Base-by-base conservation (phyloP, 2,113 vertebrate genomes). In the Oxygymnocypris stewartii region DNA sequence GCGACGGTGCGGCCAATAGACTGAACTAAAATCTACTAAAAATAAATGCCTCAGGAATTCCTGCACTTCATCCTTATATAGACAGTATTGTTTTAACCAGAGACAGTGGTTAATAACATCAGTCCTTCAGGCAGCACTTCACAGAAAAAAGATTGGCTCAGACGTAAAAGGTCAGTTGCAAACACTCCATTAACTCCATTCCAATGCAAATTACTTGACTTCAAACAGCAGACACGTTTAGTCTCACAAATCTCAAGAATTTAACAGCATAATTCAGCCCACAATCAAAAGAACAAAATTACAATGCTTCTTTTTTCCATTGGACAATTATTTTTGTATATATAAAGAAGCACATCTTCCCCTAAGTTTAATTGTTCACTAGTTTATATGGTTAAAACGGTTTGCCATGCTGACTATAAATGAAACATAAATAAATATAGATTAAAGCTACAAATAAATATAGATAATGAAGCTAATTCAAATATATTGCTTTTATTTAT, bases 21-120 rank as follows among this genome's bases (percentile, higher is more conserved):
- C 61, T 31, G 9, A 82, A 51, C 69, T 51, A 82, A 82, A 71
- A 49, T 11, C 37, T 65, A 25, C 80, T 82, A 37, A 23, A 71
- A 69, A 82, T 71, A 82, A 82, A 71, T 35, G 35, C 63, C 63
- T n/a, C 61, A 51, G 28, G 63, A 82, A 71, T 82, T 35, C 47
- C 63, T 51, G 28, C 18, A 51, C 40, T 82, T 51, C n/a, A 51
- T 71, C 81, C 81, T 82, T 82, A 82, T 71, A 71, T 82, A 82
- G 63, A 82, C 81, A 82, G 44, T 82, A 51, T 13, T 71, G 63
- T 71, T 71, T 35, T 51, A n/a, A 71, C 25, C 18, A 71, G 81
- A 82, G 25, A 51, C 65, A 71, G 63, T 8, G 28, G 44, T 82
- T 82, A 51, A 82, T 37, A 51, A 37, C 71, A 71, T 71, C 44